Conservation (phyloP, 2,888 invertebrate species). For the Automeris io region DNA sequence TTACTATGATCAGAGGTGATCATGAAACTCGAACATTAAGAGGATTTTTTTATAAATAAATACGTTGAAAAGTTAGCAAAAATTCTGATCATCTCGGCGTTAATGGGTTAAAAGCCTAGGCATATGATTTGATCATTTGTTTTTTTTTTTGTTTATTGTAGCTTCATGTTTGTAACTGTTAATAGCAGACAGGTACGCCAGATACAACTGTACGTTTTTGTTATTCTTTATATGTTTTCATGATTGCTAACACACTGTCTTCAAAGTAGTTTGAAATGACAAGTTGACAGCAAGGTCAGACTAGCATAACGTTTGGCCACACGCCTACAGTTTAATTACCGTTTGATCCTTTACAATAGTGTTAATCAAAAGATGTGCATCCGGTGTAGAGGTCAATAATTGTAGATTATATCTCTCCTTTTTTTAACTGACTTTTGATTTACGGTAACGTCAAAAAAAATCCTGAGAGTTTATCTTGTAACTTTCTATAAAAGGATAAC, state of each 20-base stretch:
- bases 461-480: conserved; percentile 3
- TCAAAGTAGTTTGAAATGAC: conserved; percentile 36
- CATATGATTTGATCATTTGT: no score
- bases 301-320: conserved; percentile 17
- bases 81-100: no score
- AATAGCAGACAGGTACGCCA: conserved; percentile 10
- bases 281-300: conserved; percentile 39
- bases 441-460: not conserved
- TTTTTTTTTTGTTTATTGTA: not conserved
- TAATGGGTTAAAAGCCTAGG: no score
- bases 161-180: conserved; percentile 12
- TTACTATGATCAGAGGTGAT: no score
- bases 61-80: no score
- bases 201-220: conserved; percentile 30
- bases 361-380: not conserved
- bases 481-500: conserved; percentile 17
- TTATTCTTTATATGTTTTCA: conserved; percentile 31
- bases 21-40: no score
- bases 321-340: not conserved
- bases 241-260: conserved; percentile 56
- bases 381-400: not conserved
- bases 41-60: no score
- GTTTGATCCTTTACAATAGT: not conserved
- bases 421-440: not conserved
- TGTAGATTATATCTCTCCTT: not conserved